Evolutionary conservation across 2,888 invertebrate species (phyloP), one percentile per base, ranked within the genome.

Genomic region (Troides helena): DNA sequence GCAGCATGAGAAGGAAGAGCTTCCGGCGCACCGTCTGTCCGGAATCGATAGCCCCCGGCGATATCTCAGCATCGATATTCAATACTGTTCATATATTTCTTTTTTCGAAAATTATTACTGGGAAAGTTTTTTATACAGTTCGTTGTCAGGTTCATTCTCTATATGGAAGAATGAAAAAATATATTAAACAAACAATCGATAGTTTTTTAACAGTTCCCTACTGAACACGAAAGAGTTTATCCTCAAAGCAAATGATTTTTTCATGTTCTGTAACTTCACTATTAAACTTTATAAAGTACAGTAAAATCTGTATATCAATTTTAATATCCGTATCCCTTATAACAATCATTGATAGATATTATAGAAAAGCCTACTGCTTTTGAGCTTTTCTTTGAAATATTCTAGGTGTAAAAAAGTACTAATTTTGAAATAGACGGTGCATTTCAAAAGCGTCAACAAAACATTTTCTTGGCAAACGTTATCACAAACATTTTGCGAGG

Each of bases 1-100:
- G 81, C 80, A 75, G 82, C 79, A 85, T 83, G 89, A 85, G 87
- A 90, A 91, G 90, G 92, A 91, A 91, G 88, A 85, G 84, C 87
- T 90, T 92, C 92, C 92, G 92, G 88, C 81, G 78, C 76, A 75
- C 74, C 74, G 75, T 73, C 75, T 77, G 74, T 77, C 72, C 75
- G 80, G 81, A 84, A 83, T 86, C 85, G 86, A 84, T 83, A 81
- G 88, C 88, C 84, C 83, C 80, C 77, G 84, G 90, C 87, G 80
- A 86, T 88, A 88, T 86, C 87, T 89, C 87, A 83, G 85, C 81
- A 85, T 88, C 86, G 85, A 86, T 85, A 88, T 83, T 83, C 83
- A 82, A 85, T 86, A 85, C 82, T 74, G 80, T 82, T 39, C 10
- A 10, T 39, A 39, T 10, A 39, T 39, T 39, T 39, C 86, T 84